phyloP scores from a whole-genome alignment of 2,888 invertebrate species.

The Drosophila parthenogenetica region DNA sequence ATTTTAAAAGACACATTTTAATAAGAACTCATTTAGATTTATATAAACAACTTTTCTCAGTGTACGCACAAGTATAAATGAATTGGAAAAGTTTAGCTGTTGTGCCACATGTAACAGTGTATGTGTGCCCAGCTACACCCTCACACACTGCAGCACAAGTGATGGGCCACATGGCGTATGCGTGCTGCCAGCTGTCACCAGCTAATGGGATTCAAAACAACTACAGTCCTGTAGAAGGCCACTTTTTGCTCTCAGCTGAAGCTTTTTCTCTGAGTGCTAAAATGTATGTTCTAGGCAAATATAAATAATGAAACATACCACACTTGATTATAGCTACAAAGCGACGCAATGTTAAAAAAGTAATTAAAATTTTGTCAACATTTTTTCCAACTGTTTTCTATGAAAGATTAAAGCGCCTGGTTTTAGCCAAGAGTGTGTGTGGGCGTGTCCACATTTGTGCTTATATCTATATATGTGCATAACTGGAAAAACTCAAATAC shows the following conservation, averaged over 20 bases:
- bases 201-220: conserved; percentile 61
- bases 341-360: conserved; percentile 58
- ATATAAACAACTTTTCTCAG: neutral
- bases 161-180: conserved; percentile 77
- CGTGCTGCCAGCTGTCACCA: conserved; percentile 62
- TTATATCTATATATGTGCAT: neutral
- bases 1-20: too few relatives aligned
- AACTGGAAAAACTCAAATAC: conserved; percentile 34
- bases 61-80: conserved; percentile 29
- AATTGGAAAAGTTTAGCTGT: conserved; percentile 35
- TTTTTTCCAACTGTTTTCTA: conserved; percentile 36
- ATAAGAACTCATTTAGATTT: neutral
- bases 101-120: neutral
- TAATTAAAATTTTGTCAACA: conserved; percentile 77
- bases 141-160: conserved; percentile 72
- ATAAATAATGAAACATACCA: conserved; percentile 75
- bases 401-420: conserved; percentile 37
- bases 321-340: conserved; percentile 67
- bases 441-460: conserved; percentile 2
- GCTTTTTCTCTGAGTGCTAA: conserved; percentile 9
- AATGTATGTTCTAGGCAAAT: conserved; percentile 41
- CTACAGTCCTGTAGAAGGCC: conserved; percentile 37
- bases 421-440: conserved; percentile 14
- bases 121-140: conserved; percentile 49
- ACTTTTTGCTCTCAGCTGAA: conserved; percentile 2